Percentiles rank a stretch among this genome's conserved stretches.
Evolutionary conservation across 2,888 invertebrate genomes (phyloP).

Genomic region (Pediacus dermestoides): DNA sequence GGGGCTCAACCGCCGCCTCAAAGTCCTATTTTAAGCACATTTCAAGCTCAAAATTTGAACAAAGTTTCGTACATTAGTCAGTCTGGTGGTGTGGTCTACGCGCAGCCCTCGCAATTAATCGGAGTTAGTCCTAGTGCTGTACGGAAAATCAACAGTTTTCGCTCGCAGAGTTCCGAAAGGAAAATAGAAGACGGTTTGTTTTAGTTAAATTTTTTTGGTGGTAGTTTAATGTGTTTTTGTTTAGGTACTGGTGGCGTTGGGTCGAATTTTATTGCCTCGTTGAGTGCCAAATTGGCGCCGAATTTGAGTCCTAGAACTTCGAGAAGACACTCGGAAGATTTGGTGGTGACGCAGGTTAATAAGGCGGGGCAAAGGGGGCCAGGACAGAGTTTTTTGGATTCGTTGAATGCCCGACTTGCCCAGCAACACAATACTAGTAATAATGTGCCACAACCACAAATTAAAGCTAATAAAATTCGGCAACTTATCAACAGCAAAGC

Average conservation of each 20-base stretch:
- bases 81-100: conserved; percentile 51
- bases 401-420: conserved; percentile 74
- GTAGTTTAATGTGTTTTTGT: conserved; percentile 4
- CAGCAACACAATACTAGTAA: conserved; percentile 55
- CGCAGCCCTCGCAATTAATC: conserved; percentile 54
- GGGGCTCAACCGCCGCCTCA: conserved; percentile 23
- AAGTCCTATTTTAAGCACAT: conserved; percentile 44
- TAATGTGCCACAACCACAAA: conserved; percentile 52
- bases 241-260: conserved; percentile 57
- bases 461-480: conserved; percentile 63
- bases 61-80: conserved; percentile 48
- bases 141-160: conserved; percentile 52
- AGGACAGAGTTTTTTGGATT: conserved; percentile 68
- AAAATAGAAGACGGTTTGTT: conserved; percentile 50
- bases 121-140: conserved; percentile 54
- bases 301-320: conserved; percentile 58
- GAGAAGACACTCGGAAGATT: conserved; percentile 53
- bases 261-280: conserved; percentile 63
- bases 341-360: conserved; percentile 23
- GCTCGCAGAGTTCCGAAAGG: conserved; percentile 62
- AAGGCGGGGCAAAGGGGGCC: conserved; percentile 48
- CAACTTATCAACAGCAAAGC: conserved; percentile 72
- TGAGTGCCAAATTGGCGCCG: conserved; percentile 67
- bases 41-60: conserved; percentile 32
- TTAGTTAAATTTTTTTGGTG: not conserved